A percentile compares a stretch with the other conserved stretches of the same genome.
Evolutionary conservation across 53 echinoderm and acorn worm genomes (phyloP).

Genomic region (Echinometra lucunter): DNA sequence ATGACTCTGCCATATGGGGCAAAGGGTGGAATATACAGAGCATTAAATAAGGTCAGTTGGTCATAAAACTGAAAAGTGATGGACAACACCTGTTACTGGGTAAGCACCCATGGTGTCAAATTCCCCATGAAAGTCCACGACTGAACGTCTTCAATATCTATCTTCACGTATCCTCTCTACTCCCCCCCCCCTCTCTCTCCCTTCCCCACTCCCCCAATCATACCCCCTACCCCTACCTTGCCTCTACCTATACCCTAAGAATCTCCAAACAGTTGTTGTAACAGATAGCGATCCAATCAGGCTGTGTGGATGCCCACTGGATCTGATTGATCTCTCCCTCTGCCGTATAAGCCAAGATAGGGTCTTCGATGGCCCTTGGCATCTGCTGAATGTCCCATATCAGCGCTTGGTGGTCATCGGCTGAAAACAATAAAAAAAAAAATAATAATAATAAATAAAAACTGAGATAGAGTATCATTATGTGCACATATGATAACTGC

Average conservation of each 20-base stretch:
- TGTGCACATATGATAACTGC: no score
- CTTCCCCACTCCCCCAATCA: not conserved
- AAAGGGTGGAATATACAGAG: no score
- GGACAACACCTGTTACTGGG: no score
- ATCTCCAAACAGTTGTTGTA: conserved; percentile 99
- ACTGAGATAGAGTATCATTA: no score
- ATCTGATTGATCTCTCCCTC: conserved; percentile 99
- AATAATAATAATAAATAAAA: not conserved
- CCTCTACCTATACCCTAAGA: conserved; percentile 78
- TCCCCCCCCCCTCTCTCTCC: not conserved
- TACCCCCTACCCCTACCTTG: conserved; percentile 13
- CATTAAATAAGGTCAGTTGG: no score
- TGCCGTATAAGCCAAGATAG: conserved; percentile 97
- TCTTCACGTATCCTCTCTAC: not conserved
- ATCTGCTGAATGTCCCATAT: conserved; percentile 99
- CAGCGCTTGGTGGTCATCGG: conserved; percentile 98
- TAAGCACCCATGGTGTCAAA: no score
- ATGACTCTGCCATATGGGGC: no score
- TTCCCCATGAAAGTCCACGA: not conserved
- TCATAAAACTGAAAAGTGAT: no score
- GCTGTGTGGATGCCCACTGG: conserved; percentile 99
- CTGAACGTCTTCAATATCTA: not conserved
- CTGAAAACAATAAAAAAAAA: conserved; percentile 53
- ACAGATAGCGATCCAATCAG: conserved; percentile 99
- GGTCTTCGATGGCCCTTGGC: conserved; percentile 98